A percentile compares a stretch with the other conserved stretches of the same genome.
Conservation (phyloP, 92 coral and sea anemone species). For the Galaxea fascicularis region DNA sequence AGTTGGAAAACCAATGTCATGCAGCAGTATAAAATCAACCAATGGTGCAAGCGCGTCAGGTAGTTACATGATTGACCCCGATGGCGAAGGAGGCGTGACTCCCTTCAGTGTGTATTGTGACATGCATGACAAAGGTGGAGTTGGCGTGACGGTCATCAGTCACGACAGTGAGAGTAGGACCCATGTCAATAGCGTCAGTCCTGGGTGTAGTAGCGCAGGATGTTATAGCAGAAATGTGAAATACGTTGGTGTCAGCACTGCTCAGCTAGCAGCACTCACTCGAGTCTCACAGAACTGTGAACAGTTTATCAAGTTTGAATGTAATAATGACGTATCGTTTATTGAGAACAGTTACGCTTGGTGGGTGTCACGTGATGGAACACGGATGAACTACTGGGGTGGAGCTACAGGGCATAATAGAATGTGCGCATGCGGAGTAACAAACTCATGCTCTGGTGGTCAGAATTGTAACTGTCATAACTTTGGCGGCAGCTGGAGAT, state of each 20-base stretch:
- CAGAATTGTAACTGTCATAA: conserved; percentile 61
- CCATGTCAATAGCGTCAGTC: conserved; percentile 4
- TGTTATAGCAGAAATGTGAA: conserved; percentile 39
- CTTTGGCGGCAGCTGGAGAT: conserved; percentile 36
- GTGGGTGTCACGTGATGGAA: conserved; percentile 78
- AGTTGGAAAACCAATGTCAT: neutral
- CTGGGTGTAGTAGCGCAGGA: neutral
- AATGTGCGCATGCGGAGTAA: conserved; percentile 77
- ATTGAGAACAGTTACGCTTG: conserved; percentile 19
- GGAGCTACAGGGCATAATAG: conserved; percentile 52
- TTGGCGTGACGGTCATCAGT: conserved; percentile 61
- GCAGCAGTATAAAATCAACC: conserved; percentile 3
- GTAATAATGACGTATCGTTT: conserved; percentile 25
- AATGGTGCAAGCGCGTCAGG: neutral
- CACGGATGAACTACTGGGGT: conserved; percentile 70
- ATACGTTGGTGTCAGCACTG: conserved; percentile 46
- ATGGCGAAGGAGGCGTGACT: conserved; percentile 31
- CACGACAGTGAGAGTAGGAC: conserved; percentile 62
- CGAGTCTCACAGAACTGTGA: conserved; percentile 63
- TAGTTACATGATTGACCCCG: conserved; percentile 44
- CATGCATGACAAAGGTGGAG: conserved; percentile 52
- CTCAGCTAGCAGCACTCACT: conserved; percentile 56
- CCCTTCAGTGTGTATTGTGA: conserved; percentile 59
- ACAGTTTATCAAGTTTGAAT: conserved; percentile 65
- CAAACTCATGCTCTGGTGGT: conserved; percentile 44